phyloP scores from a whole-genome alignment of 2,888 invertebrate species.

The Coecobrya sp. region DNA sequence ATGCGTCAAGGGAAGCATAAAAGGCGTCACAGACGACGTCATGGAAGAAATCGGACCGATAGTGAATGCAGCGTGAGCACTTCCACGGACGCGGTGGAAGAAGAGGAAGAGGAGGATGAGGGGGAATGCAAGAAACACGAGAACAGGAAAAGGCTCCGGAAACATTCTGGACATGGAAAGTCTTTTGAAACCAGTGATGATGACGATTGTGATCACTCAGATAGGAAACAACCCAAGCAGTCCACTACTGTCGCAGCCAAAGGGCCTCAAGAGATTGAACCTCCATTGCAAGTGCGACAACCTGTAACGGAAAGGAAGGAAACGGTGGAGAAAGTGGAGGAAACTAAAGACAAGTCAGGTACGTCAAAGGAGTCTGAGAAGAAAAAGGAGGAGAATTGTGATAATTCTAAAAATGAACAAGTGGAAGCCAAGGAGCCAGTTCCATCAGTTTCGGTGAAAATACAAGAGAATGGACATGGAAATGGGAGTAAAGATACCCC shows the following conservation, averaged over 20 bases:
- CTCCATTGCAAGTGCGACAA: neutral
- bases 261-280: conserved; percentile 5
- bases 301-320: neutral
- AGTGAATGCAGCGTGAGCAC: conserved; percentile 85
- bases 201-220: neutral
- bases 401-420: conserved; percentile 8
- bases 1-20: conserved; percentile 75
- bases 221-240: neutral
- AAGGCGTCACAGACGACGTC: conserved; percentile 83
- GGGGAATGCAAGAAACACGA: conserved; percentile 89
- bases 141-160: conserved; percentile 30
- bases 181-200: conserved; percentile 70
- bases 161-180: conserved; percentile 30
- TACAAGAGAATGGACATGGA: neutral
- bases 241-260: neutral
- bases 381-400: neutral
- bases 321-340: conserved; percentile 22
- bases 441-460: neutral
- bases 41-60: conserved; percentile 84
- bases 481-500: conserved; percentile 4
- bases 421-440: neutral
- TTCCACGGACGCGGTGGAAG: conserved; percentile 65
- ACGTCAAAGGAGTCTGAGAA: neutral
- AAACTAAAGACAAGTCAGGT: conserved; percentile 12
- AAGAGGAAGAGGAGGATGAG: conserved; percentile 88